Conservation (phyloP, 2,797 vertebrate genomes). For the Phrynocephalus forsythii region DNA sequence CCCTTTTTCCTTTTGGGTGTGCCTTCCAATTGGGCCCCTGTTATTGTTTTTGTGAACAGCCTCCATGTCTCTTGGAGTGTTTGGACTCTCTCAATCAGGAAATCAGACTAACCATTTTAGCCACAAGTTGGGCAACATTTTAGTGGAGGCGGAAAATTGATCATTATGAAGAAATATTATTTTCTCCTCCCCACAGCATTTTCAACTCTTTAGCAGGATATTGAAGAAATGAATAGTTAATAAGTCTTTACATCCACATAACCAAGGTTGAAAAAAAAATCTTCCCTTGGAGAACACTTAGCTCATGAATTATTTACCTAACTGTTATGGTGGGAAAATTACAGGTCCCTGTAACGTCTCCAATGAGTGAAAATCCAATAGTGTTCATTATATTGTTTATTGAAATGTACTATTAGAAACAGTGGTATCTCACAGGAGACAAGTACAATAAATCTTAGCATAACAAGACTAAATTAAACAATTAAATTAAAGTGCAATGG, state of each 20-base stretch:
- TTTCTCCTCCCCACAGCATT: slow-evolving; percentile 11
- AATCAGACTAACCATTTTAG: slow-evolving; percentile 17
- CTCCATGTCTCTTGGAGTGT: no score
- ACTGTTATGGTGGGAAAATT: slow-evolving; percentile 38
- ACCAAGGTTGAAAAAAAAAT: slow-evolving; percentile 48
- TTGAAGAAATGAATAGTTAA: slow-evolving; percentile 40
- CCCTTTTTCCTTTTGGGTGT: no score
- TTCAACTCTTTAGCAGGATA: not conserved
- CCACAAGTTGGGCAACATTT: not conserved
- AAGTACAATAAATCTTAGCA: slow-evolving; percentile 16
- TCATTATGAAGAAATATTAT: slow-evolving; percentile 1
- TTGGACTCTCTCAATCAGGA: not conserved
- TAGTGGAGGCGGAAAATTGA: not conserved
- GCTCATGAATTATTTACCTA: slow-evolving; percentile 62
- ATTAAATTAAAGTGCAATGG: not conserved
- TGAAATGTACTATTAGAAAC: not conserved
- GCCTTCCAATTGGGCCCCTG: no score
- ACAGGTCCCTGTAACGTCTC: slow-evolving; percentile 15
- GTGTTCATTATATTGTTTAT: slow-evolving; percentile 16
- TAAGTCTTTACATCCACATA: slow-evolving; percentile 44
- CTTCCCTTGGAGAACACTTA: slow-evolving; percentile 50
- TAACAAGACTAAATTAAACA: not conserved
- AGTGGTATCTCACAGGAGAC: slow-evolving; percentile 1
- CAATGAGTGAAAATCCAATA: slow-evolving; percentile 35
- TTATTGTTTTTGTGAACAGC: no score